Base-by-base conservation (phyloP, 2,888 invertebrate species). In the Graphium colonna region DNA sequence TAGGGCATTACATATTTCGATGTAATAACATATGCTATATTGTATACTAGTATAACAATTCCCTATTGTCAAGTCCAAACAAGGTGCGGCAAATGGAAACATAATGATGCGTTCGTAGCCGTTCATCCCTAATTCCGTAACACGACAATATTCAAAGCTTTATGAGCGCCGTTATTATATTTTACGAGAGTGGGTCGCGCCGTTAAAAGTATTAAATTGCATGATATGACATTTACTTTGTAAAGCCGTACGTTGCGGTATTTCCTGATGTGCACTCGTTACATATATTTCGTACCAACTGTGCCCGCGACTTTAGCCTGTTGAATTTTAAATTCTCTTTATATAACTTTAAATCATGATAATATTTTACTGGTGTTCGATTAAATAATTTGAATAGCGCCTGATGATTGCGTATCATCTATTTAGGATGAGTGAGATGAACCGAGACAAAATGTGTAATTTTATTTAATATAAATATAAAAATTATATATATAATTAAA, bases 201-300 rank as follows among this genome's bases (percentile, higher is more conserved):
- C 36, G 42, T 47, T 52, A 52, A 42, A 46, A 43, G 18, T 47
- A 47, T 42, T 33, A 42, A 42, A 46, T 46, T 42, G 42, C 41
- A 26, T 36, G 52, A 46, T 52, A 41, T 41, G 51, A 52, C 46
- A 52, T 52, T 46, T 31, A 47, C 52, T 52, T 42, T 47, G 52
- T 47, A 36, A 52, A 15, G 15, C 28, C 10, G n/a, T n/a, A n/a
- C 8, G 33, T 10, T 28, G 28, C 33, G 33, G 9, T 10, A n/a
- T 33, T 33, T 7, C 33, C 33, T 33, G 33, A 33, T 33, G 33
- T 33, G 33, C 8, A 33, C 9, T n/a, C 8, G 10, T 33, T 33
- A 2, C 10, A n/a, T 33, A 9, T 33, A 33, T 33, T 33, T 33
- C 33, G n/a, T 9, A 33, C 10, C 9, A 7, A 2, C 9, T n/a